Evolutionary conservation across 2,113 vertebrate genomes (phyloP).

Genomic region (Hepsetus odoe): DNA sequence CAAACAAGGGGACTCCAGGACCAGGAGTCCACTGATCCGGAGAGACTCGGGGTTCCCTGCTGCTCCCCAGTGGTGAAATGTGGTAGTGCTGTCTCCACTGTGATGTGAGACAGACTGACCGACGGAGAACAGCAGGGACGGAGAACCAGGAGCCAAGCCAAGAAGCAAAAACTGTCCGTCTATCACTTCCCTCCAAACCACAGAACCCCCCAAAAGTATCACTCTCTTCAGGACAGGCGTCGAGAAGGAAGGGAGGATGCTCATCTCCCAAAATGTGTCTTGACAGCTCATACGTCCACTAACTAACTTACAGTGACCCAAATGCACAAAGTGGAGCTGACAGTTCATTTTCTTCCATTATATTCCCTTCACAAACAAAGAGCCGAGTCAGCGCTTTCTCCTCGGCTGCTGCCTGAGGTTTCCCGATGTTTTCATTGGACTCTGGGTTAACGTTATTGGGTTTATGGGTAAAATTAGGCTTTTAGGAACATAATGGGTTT

Average conservation of each 20-base stretch:
- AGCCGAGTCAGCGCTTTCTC: too few species aligned
- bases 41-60: conserved; percentile 41
- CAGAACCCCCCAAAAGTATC: conserved; percentile 6
- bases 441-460: too few species aligned
- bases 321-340: not conserved
- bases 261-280: not conserved
- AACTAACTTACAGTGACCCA: not conserved
- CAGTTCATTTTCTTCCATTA: not conserved
- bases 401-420: too few species aligned
- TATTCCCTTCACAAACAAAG: too few species aligned
- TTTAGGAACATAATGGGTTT: too few species aligned
- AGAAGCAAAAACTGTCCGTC: conserved; percentile 42
- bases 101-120: conserved; percentile 53
- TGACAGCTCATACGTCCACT: not conserved
- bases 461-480: too few species aligned
- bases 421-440: too few species aligned
- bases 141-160: conserved; percentile 30
- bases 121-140: conserved; percentile 44
- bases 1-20: not conserved
- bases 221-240: conserved; percentile 28
- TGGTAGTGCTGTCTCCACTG: conserved; percentile 53
- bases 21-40: not conserved
- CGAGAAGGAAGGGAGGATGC: not conserved
- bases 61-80: conserved; percentile 52
- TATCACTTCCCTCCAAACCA: not conserved